Conservation (phyloP, 2,888 invertebrate genomes). For the Gerris lacustris region DNA sequence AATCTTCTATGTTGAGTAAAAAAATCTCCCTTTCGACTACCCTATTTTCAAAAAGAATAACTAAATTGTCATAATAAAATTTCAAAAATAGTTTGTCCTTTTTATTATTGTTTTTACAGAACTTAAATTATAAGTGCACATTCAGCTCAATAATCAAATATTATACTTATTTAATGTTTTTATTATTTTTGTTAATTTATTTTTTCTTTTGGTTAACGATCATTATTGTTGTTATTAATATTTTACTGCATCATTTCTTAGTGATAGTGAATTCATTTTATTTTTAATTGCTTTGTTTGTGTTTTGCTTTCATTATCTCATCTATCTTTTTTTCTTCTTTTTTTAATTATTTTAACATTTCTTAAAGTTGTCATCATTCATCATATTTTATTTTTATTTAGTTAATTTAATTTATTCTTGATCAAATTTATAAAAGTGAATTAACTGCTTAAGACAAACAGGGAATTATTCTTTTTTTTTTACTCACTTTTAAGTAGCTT, state of each 20-base stretch:
- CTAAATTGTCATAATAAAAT: too few species aligned
- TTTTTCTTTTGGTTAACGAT: neutral
- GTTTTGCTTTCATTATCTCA: neutral
- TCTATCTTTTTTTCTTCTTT: conserved; percentile 6
- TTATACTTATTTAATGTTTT: neutral
- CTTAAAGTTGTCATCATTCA: neutral
- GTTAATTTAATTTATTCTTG: too few species aligned
- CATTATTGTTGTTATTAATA: neutral
- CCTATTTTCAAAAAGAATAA: neutral
- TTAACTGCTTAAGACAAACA: too few species aligned
- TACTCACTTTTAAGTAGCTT: too few species aligned
- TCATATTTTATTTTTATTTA: too few species aligned
- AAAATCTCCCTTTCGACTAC: neutral
- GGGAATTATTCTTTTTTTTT: too few species aligned
- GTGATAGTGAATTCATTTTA: neutral
- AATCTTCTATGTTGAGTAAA: too few species aligned
- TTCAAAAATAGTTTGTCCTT: too few species aligned
- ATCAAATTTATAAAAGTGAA: too few species aligned
- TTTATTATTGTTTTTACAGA: conserved; percentile 11
- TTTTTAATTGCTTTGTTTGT: neutral
- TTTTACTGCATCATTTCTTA: neutral
- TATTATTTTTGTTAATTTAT: neutral
- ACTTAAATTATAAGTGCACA: conserved; percentile 5
- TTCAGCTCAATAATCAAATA: neutral
- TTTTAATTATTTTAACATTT: conserved; percentile 21